Percentiles rank a stretch among this genome's conserved stretches.
Conservation (phyloP, 1,140 invertebrate species). For the Drosophila yakuba region DNA sequence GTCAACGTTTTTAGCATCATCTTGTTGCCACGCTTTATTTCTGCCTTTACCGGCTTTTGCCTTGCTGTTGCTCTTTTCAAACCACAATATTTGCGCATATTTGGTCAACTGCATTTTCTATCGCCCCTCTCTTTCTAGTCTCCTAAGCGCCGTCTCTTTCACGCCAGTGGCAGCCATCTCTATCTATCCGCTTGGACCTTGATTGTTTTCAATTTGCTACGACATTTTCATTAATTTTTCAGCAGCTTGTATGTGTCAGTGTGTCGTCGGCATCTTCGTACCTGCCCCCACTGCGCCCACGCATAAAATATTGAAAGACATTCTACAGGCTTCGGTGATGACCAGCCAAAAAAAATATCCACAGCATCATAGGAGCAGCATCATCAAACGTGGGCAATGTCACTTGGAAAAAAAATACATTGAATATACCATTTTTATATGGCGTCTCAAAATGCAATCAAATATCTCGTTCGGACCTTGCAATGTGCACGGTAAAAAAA, state of each 20-base stretch:
- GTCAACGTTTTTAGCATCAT: conserved; percentile 22
- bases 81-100: conserved; percentile 82
- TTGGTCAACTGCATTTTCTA: conserved; percentile 78
- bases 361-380: conserved; percentile 12
- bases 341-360: conserved; percentile 26
- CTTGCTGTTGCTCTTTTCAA: conserved; percentile 42
- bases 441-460: neutral
- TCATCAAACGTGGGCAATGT: conserved; percentile 21
- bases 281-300: conserved; percentile 51
- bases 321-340: conserved; percentile 53
- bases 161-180: neutral
- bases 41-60: conserved; percentile 49
- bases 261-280: conserved; percentile 47
- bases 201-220: conserved; percentile 81
- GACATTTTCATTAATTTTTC: conserved; percentile 82
- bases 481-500: neutral
- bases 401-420: conserved; percentile 11
- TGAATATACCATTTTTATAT: neutral
- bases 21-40: conserved; percentile 50
- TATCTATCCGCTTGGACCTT: conserved; percentile 33
- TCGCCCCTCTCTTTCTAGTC: conserved; percentile 7
- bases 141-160: conserved; percentile 1
- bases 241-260: conserved; percentile 55
- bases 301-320: conserved; percentile 77
- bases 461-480: neutral